Evolutionary conservation across 2,113 vertebrate species (phyloP).

Genomic region (Ophthalmolycus amberensis): DNA sequence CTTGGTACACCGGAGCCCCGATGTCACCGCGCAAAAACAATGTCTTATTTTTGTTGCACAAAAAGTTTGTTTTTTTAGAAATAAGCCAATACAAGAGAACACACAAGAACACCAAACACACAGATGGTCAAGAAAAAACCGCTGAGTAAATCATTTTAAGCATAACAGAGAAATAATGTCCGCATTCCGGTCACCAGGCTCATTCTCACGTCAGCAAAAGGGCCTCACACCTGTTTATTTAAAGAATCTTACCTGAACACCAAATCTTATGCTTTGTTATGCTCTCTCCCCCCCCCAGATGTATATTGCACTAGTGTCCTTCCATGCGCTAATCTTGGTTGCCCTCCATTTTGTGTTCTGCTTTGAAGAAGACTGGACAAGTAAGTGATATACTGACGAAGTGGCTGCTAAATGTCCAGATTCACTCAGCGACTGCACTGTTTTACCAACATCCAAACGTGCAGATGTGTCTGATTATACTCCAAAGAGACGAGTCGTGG

Average conservation of each 20-base stretch:
- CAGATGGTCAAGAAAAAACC: background rate
- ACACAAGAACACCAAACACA: background rate
- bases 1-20: background rate
- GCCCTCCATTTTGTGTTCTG: conserved; percentile 96
- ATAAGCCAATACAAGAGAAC: background rate
- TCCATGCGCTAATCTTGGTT: conserved; percentile 94
- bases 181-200: background rate
- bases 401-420: background rate
- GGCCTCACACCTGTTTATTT: background rate
- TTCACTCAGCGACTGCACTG: background rate
- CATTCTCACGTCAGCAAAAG: background rate
- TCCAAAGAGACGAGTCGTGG: background rate
- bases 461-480: background rate
- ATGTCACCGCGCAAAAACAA: background rate
- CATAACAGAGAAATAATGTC: background rate
- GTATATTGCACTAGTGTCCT: conserved; percentile 98
- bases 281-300: conserved; percentile 81
- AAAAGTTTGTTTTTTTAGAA: background rate
- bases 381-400: conserved; percentile 83
- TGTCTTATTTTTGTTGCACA: background rate
- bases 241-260: background rate
- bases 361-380: conserved; percentile 97
- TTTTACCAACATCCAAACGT: background rate
- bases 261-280: background rate
- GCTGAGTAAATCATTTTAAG: background rate